Evolutionary conservation across 2,797 vertebrate genomes (phyloP).

Genomic region (Sebastes trivittatus): DNA sequence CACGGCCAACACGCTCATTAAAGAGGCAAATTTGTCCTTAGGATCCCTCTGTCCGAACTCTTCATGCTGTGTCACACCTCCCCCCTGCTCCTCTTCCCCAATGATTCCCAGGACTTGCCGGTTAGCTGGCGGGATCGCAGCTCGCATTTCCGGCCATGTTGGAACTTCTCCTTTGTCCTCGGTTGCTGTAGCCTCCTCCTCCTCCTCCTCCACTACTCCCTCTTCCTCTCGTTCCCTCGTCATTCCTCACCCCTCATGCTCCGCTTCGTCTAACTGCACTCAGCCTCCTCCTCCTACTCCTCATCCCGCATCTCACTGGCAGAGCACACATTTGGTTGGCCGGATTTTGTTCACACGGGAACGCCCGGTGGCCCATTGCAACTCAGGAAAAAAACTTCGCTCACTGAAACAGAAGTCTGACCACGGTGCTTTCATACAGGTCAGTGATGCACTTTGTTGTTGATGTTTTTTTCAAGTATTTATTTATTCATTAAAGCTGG

Average conservation of each 20-base stretch:
- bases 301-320: constrained; percentile 44
- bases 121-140: constrained; percentile 84
- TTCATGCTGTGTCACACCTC: constrained; percentile 80
- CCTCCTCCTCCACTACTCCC: constrained; percentile 3
- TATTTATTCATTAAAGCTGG: background rate
- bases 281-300: constrained; percentile 44
- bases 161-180: constrained; percentile 63
- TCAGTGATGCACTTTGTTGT: background rate
- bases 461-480: background rate
- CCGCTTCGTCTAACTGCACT: constrained; percentile 34
- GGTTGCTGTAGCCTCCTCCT: background rate
- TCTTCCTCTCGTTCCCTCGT: constrained; percentile 63
- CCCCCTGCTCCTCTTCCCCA: constrained; percentile 41
- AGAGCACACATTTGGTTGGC: constrained; percentile 85
- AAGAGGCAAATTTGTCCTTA: constrained; percentile 90
- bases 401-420: constrained; percentile 94
- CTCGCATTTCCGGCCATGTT: constrained; percentile 80
- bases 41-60: constrained; percentile 81
- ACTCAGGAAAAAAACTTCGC: constrained; percentile 84
- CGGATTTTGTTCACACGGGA: constrained; percentile 93
- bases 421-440: constrained; percentile 91
- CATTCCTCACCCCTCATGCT: constrained; percentile 17
- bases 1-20: constrained; percentile 86
- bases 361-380: constrained; percentile 78
- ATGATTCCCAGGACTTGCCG: constrained; percentile 87